These are phyloP conservation scores for Halichondria panicea DNA, from an alignment of 37 sponge, comb jelly and placozoan genomes.

Conservation along the genomic window DNA sequence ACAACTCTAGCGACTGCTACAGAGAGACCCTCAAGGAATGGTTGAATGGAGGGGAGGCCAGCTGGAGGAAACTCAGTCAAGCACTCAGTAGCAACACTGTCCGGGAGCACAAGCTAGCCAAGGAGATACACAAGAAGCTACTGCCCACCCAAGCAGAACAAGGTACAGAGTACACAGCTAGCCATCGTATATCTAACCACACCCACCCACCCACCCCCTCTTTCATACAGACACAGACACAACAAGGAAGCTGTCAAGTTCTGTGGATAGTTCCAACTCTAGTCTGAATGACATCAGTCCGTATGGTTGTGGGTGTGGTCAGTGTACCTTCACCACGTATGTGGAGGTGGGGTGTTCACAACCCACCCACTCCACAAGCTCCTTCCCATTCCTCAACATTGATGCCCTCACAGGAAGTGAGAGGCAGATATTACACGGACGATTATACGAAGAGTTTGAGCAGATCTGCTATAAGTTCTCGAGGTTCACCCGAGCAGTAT, in stretches of 20 bases:
- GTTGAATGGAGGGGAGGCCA: background rate
- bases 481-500: background rate
- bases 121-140: background rate
- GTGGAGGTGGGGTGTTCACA: background rate
- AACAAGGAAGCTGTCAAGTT: no score
- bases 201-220: background rate
- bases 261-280: no score
- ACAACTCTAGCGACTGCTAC: background rate
- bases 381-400: conserved; percentile 12
- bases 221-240: no score
- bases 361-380: background rate
- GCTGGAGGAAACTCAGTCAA: background rate
- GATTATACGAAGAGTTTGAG: background rate
- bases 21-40: conserved; percentile 19
- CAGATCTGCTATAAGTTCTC: background rate
- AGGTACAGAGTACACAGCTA: no score
- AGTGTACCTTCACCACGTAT: conserved; percentile 5
- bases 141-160: no score
- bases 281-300: background rate
- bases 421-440: background rate
- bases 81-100: conserved; percentile 5
- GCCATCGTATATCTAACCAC: background rate
- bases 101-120: background rate
- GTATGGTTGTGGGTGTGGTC: conserved; percentile 23
- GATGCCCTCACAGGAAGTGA: background rate